These are phyloP conservation scores for Aleiodes leptofemur DNA, from an alignment of 2,888 invertebrate genomes.

Conservation along the genomic window DNA sequence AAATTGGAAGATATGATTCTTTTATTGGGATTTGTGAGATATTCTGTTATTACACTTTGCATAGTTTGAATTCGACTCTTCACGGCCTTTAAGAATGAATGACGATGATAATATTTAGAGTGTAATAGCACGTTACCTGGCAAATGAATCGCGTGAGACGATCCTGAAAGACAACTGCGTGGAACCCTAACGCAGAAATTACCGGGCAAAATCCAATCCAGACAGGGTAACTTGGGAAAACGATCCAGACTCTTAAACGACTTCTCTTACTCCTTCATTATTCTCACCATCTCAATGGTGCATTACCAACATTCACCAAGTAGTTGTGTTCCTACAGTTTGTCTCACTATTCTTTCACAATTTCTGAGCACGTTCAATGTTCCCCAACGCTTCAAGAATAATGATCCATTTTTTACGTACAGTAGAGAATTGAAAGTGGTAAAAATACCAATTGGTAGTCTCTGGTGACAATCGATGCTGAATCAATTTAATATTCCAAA, in stretches of 20 bases:
- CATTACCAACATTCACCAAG: slow-evolving; percentile 19
- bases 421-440: background rate
- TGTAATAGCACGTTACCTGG: slow-evolving; percentile 30
- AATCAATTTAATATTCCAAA: slow-evolving; percentile 17
- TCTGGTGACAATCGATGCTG: slow-evolving; percentile 16
- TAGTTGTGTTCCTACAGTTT: slow-evolving; percentile 29
- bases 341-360: slow-evolving; percentile 47
- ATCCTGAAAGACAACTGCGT: slow-evolving; percentile 22
- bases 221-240: slow-evolving; percentile 10
- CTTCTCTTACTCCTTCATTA: slow-evolving; percentile 12
- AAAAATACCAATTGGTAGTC: slow-evolving; percentile 1
- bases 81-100: no score
- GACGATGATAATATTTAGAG: slow-evolving; percentile 11
- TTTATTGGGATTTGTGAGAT: no score
- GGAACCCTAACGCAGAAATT: background rate
- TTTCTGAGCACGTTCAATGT: slow-evolving; percentile 56
- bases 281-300: slow-evolving; percentile 17
- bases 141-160: slow-evolving; percentile 34
- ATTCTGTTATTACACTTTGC: no score
- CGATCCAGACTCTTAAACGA: slow-evolving; percentile 14
- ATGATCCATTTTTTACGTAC: slow-evolving; percentile 48
- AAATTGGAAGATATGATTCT: no score
- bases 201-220: slow-evolving; percentile 16
- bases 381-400: slow-evolving; percentile 52
- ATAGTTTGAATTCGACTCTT: no score